Conservation (phyloP, 2,113 vertebrate genomes). For the Nesogale talazaci region DNA sequence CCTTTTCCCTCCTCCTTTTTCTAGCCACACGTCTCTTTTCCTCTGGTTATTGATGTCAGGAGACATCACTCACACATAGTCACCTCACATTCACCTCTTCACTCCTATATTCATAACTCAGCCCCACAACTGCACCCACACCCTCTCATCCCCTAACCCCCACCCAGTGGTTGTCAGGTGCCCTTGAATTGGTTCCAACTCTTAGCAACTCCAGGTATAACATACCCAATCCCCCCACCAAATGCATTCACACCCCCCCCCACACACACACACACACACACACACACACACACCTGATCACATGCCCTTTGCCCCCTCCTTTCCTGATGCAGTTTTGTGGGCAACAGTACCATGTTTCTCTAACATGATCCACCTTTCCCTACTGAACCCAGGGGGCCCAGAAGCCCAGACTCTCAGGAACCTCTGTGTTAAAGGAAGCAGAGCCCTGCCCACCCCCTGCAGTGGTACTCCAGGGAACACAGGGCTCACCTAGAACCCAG, state of each 20-base stretch:
- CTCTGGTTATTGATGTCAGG: fast-evolving
- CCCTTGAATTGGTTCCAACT: background rate
- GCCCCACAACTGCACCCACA: background rate
- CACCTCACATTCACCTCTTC: background rate
- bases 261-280: background rate
- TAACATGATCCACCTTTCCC: background rate
- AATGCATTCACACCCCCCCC: background rate
- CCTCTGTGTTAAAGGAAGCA: background rate
- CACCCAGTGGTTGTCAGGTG: background rate
- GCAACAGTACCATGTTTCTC: background rate
- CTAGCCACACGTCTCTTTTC: fast-evolving
- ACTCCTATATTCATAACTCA: background rate
- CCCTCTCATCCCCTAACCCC: background rate
- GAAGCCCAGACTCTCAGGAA: background rate
- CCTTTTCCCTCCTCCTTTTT: background rate
- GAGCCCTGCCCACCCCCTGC: background rate
- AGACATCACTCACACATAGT: background rate
- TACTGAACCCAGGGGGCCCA: background rate
- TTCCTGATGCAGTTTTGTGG: background rate
- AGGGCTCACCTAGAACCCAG: background rate
- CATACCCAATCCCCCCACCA: background rate
- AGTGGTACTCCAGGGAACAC: background rate
- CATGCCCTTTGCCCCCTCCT: background rate
- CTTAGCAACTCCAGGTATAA: too few relatives aligned
- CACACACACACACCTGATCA: too few relatives aligned